phyloP scores from a whole-genome alignment of 1,140 invertebrate genomes.

The Lordiphosa stackelbergi region DNA sequence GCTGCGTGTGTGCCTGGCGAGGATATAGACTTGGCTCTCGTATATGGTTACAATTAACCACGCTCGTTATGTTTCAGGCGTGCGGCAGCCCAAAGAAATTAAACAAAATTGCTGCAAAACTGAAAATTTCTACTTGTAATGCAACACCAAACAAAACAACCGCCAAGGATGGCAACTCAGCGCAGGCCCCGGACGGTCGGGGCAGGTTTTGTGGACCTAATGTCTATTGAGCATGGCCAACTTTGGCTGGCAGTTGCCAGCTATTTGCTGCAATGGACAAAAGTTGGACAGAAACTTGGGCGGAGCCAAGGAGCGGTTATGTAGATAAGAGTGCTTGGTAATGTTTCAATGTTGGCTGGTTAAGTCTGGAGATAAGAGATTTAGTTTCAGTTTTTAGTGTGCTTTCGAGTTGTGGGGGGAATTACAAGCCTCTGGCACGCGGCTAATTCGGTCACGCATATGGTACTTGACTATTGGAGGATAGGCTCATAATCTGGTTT shows the following conservation, averaged over 20 bases:
- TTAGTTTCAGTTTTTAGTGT: slow-evolving; percentile 10
- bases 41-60: slow-evolving; percentile 63
- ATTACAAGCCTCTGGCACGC: neutral
- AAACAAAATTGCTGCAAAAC: slow-evolving; percentile 66
- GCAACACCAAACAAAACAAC: slow-evolving; percentile 43
- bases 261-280: slow-evolving; percentile 30
- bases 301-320: slow-evolving; percentile 7
- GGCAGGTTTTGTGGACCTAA: slow-evolving; percentile 38
- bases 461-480: too few species aligned
- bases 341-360: slow-evolving; percentile 42
- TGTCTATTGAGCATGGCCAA: slow-evolving; percentile 41
- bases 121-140: slow-evolving; percentile 65
- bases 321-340: slow-evolving; percentile 41
- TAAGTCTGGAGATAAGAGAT: slow-evolving; percentile 44
- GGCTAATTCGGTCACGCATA: neutral
- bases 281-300: slow-evolving; percentile 15
- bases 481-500: too few species aligned
- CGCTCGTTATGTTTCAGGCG: slow-evolving; percentile 65
- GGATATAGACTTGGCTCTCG: slow-evolving; percentile 43
- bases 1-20: slow-evolving; percentile 22
- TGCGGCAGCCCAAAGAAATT: slow-evolving; percentile 60
- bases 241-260: slow-evolving; percentile 20
- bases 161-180: slow-evolving; percentile 10
- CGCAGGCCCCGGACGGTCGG: slow-evolving; percentile 2
- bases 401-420: slow-evolving; percentile 20